phyloP scores from a whole-genome alignment of 1,140 invertebrate genomes.

The Papilio helenus region DNA sequence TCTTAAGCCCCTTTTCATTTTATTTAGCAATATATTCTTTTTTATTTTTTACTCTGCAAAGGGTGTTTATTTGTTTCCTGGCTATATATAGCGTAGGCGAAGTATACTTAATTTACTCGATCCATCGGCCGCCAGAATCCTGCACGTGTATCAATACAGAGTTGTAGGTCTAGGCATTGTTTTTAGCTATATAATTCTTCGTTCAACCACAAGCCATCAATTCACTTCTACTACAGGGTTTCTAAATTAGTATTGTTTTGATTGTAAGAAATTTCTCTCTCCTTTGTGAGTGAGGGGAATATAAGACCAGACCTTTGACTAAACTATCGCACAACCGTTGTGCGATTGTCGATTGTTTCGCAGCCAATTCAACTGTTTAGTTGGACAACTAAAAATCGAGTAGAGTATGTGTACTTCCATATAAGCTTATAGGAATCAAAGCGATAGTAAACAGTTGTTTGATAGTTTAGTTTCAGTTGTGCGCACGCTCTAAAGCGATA shows the following conservation, averaged over 20 bases:
- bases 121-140: too few relatives aligned
- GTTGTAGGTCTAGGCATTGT: background rate
- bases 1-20: constrained; percentile 8
- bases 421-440: too few relatives aligned
- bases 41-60: constrained; percentile 1
- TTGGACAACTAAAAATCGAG: too few relatives aligned
- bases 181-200: background rate
- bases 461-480: too few relatives aligned
- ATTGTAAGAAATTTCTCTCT: background rate
- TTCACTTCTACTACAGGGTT: background rate
- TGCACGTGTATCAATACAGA: background rate
- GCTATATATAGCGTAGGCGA: background rate
- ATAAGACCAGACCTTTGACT: background rate
- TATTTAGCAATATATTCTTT: constrained; percentile 21
- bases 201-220: background rate
- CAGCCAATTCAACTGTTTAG: too few relatives aligned
- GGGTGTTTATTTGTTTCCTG: background rate
- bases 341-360: too few relatives aligned
- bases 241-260: background rate
- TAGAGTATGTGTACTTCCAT: too few relatives aligned
- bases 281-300: too few relatives aligned
- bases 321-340: too few relatives aligned
- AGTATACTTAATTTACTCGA: too few relatives aligned
- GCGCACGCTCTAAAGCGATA: background rate
- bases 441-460: too few relatives aligned